Conservation (phyloP, 2,797 vertebrate genomes). For the Phrynocephalus guinanensis region DNA sequence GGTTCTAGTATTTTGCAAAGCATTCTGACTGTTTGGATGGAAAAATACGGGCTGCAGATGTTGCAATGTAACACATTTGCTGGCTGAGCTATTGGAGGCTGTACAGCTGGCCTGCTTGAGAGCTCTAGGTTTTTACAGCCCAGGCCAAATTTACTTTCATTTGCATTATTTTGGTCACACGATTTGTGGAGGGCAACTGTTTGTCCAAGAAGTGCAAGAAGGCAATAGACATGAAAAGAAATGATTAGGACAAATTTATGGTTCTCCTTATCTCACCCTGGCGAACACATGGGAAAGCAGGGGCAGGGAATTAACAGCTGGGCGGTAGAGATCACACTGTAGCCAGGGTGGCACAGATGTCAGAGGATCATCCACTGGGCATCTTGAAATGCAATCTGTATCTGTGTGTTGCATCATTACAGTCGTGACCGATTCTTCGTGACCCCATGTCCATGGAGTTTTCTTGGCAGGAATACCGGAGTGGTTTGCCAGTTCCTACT, state of each 20-base stretch:
- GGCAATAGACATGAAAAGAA: background rate
- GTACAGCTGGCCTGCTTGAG: no score
- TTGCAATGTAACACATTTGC: background rate
- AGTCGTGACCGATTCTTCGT: no score
- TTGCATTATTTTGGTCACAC: conserved; percentile 13
- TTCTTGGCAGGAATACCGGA: no score
- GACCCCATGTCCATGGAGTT: no score
- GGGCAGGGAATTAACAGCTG: background rate
- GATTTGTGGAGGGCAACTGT: background rate
- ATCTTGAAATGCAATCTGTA: background rate
- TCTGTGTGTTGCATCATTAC: no score
- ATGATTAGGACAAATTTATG: conserved; percentile 33
- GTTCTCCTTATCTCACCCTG: conserved; percentile 29
- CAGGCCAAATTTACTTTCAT: background rate
- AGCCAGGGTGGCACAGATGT: background rate
- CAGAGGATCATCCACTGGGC: background rate
- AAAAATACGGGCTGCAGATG: background rate
- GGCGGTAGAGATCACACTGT: background rate
- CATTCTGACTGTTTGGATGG: background rate
- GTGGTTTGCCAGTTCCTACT: no score
- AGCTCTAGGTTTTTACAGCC: background rate
- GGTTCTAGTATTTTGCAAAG: background rate
- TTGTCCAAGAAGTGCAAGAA: background rate
- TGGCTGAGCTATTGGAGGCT: background rate
- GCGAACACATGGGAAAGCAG: background rate